Evolutionary conservation across 2,113 vertebrate genomes (phyloP).

Genomic region (Marmota flaviventris): DNA sequence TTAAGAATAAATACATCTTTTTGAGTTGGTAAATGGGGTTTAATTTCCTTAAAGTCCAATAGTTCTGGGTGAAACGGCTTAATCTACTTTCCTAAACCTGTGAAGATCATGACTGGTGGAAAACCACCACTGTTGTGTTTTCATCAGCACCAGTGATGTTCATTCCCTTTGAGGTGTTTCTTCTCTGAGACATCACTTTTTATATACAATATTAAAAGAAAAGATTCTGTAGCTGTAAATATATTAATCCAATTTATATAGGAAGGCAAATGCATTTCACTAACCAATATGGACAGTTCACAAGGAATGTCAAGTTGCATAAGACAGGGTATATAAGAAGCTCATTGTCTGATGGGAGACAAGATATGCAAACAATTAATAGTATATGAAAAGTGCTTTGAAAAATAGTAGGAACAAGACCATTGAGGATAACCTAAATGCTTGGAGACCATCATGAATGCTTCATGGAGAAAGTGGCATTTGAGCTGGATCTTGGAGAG

Average conservation of each 20-base stretch:
- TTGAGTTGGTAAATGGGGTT: not conserved
- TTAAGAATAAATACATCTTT: not conserved
- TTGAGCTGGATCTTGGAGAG: not conserved
- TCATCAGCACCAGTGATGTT: not conserved
- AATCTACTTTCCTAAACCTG: conserved; percentile 39
- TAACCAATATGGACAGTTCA: not conserved
- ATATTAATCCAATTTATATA: not conserved
- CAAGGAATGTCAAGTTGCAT: not conserved
- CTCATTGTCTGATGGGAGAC: not conserved
- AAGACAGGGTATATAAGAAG: not conserved
- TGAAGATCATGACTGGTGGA: not conserved
- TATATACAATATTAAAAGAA: conserved; percentile 27
- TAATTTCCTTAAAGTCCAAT: conserved; percentile 6
- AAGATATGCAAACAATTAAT: not conserved
- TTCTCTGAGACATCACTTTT: not conserved
- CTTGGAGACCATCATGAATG: not conserved
- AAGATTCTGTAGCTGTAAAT: not conserved
- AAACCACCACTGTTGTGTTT: not conserved
- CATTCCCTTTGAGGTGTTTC: not conserved
- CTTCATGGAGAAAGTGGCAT: not conserved
- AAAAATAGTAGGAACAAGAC: not conserved
- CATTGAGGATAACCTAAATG: not conserved
- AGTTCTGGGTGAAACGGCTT: not conserved
- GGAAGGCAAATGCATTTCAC: not conserved
- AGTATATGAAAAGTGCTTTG: not conserved